Evolutionary conservation across 2,797 vertebrate species (phyloP).

Genomic region (Selene dorsalis): DNA sequence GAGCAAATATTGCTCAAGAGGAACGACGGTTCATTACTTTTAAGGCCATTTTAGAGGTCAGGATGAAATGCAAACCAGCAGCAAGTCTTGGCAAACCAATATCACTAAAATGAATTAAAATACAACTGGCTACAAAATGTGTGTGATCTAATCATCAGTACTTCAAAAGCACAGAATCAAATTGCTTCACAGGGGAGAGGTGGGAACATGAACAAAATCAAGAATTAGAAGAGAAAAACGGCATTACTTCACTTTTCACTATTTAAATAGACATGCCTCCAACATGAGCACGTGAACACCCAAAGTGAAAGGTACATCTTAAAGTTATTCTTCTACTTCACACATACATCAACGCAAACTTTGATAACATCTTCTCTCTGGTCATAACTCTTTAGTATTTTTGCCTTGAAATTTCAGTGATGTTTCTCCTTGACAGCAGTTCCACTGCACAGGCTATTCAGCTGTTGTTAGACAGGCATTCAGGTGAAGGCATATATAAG

Average conservation of each 20-base stretch:
- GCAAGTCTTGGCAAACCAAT: constrained; percentile 83
- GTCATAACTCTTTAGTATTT: constrained; percentile 22
- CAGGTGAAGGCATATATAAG: constrained; percentile 47
- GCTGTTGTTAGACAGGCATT: constrained; percentile 22
- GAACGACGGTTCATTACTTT: constrained; percentile 88
- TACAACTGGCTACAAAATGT: constrained; percentile 84
- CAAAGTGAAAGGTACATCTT: constrained; percentile 22
- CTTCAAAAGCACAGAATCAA: constrained; percentile 58
- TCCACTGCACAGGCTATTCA: neutral
- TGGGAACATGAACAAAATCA: constrained; percentile 72
- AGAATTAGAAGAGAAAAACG: constrained; percentile 60
- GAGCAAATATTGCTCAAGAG: constrained; percentile 96
- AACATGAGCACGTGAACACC: constrained; percentile 21
- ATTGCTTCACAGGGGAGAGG: constrained; percentile 72
- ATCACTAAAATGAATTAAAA: constrained; percentile 82
- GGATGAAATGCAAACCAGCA: constrained; percentile 84
- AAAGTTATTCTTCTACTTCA: constrained; percentile 39
- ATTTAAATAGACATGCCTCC: constrained; percentile 57
- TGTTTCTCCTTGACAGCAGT: constrained; percentile 14
- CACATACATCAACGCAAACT: constrained; percentile 31
- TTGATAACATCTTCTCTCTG: neutral
- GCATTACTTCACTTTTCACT: constrained; percentile 78
- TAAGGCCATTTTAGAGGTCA: constrained; percentile 91
- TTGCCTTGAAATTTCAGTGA: constrained; percentile 8
- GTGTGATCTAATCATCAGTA: constrained; percentile 46